phyloP scores from a whole-genome alignment of 2,797 vertebrate genomes.

The Premnoplex brunnescens region DNA sequence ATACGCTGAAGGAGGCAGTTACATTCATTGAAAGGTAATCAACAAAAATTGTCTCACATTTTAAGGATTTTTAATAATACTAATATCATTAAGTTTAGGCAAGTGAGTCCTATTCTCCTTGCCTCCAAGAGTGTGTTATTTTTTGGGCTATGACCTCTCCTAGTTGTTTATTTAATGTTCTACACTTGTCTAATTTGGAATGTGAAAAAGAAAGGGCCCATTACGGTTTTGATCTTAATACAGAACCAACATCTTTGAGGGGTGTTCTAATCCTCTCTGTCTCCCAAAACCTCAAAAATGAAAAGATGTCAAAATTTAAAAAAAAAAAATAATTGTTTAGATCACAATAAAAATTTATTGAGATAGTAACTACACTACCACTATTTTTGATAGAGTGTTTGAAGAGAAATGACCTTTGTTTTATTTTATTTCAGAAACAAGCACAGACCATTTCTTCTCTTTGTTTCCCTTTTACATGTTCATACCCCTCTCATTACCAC shows the following conservation, averaged over 20 bases:
- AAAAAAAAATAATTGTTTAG: background rate
- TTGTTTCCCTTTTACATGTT: constrained; percentile 79
- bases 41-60: background rate
- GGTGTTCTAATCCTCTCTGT: background rate
- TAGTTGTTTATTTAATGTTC: background rate
- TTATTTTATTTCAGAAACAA: constrained; percentile 75
- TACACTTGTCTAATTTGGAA: background rate
- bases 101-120: background rate
- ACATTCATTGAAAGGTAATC: constrained; percentile 83
- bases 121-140: background rate
- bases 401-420: background rate
- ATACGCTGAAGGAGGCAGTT: constrained; percentile 81
- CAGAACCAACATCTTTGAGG: background rate
- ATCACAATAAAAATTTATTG: background rate
- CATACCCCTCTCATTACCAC: constrained; percentile 78
- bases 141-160: background rate
- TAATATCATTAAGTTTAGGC: background rate
- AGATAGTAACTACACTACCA: background rate
- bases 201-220: background rate
- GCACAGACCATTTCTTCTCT: constrained; percentile 81
- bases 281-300: background rate
- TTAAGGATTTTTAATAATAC: background rate
- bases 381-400: background rate
- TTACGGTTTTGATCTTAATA: background rate
- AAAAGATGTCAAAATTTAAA: background rate